Evolutionary conservation across 2,888 invertebrate genomes (phyloP), one percentile per base, ranked within the genome.

Genomic region (Cataglyphis livida): DNA sequence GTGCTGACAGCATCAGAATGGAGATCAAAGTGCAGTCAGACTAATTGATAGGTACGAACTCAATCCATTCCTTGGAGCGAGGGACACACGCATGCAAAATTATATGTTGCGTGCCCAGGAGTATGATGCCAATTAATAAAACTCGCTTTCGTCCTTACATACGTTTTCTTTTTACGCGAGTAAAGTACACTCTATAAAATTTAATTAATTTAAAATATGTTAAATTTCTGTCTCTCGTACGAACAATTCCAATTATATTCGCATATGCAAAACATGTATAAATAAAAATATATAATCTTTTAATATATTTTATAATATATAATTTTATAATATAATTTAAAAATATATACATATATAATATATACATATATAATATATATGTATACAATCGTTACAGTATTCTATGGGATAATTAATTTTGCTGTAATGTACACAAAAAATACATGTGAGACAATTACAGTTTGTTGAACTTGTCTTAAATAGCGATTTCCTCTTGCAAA

Each of bases 41-140:
- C 18, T 82, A 85, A 85, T 84, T 85, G 85, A 75, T 85, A 84
- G 85, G 70, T 84, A 84, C 54, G 48, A 32, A 48, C 35, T 64
- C 74, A 48, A 83, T 83, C 59, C 59, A 83, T 73, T 82, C 41
- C 51, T 28, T n/a, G 62, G 32, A 12, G 28, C n/a, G 48, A 74
- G 48, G 57, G 38, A 59, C 59, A 57, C 12, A 74, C n/a, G 48
- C 38, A 28, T 57, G 54, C 21, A 28, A 78, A 82, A 74, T 82
- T 74, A 78, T 38, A 68, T 38, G 76, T 68, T 78, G n/a, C 64
- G 7, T 62, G 51, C 32, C 57, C 2, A 15, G n/a, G 3, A 57
- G n/a, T 73, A 41, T 25, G 44, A 48, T 32, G 76, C 61, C 51
- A 61, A 61, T 75, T 54, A 28, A 51, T 54, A 75, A 75, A 38